phyloP scores from a whole-genome alignment of 2,113 vertebrate species.

The Pachypanchax playfairii region DNA sequence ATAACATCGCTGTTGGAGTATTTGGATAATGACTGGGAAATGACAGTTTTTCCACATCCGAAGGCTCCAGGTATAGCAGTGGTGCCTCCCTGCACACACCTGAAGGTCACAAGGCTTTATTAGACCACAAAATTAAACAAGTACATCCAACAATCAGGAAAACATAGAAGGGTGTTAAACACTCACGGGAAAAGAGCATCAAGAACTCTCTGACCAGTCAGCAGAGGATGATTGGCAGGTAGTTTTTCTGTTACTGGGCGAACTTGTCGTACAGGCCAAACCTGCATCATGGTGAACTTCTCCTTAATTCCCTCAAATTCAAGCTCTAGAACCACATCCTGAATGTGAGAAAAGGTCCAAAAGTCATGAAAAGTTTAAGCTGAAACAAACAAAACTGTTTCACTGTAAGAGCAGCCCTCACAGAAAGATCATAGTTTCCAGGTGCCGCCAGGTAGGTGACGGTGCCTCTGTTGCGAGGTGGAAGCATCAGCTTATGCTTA shows the following conservation, averaged over 20 bases:
- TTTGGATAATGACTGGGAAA: slow-evolving; percentile 96
- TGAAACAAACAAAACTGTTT: not conserved
- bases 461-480: slow-evolving; percentile 91
- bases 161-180: not conserved
- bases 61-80: slow-evolving; percentile 97
- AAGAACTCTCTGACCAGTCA: slow-evolving; percentile 94
- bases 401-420: slow-evolving; percentile 75
- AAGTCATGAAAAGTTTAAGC: not conserved
- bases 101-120: not conserved
- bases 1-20: slow-evolving; percentile 99
- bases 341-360: not conserved
- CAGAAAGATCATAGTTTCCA: slow-evolving; percentile 93
- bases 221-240: slow-evolving; percentile 92
- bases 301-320: slow-evolving; percentile 97
- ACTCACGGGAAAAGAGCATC: slow-evolving; percentile 97
- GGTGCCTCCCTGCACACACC: slow-evolving; percentile 96
- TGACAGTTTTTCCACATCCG: slow-evolving; percentile 98
- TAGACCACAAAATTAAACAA: not conserved
- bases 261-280: slow-evolving; percentile 95
- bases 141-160: not conserved
- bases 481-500: slow-evolving; percentile 95
- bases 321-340: slow-evolving; percentile 96
- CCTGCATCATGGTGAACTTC: slow-evolving; percentile 95
- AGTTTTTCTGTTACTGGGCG: slow-evolving; percentile 96
- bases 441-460: slow-evolving; percentile 92